Base-by-base conservation (phyloP, 2,888 invertebrate species). In the Conistra vaccinii region DNA sequence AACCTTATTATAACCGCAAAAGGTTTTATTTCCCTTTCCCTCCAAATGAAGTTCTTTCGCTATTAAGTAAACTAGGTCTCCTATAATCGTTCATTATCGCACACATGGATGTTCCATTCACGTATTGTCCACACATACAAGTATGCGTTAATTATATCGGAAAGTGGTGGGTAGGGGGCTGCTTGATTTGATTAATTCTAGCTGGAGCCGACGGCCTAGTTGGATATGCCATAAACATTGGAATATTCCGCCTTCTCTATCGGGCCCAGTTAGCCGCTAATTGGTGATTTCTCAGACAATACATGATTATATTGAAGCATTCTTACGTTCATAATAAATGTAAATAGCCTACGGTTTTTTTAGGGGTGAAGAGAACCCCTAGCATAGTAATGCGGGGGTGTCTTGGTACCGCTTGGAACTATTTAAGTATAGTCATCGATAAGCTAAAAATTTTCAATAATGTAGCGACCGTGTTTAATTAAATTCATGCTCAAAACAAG, bases 161-260 rank as follows among this genome's bases (percentile, higher is more conserved):
- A 96, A 96, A 96, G 96, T 95, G 94, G 95, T 95, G 94, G 95
- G 95, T 94, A 93, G 95, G 96, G 87, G 96, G 96, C 94, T 94
- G 95, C 92, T 95, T 96, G 96, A 96, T 96, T 96, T 96, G 96
- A 96, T 96, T 96, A 96, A 96, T 96, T 96, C 96, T 93, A 95
- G 94, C 94, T 92, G 90, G 94, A 95, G 92, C 90, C 91, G 92
- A 90, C 92, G 93, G 93, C 93, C 94, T 95, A 93, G 95, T 93
- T 94, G 92, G 93, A 92, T 93, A 93, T 93, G 92, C 93, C 92
- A 94, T 93, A 95, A 95, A 94, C 93, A 94, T 92, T 91, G 93
- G 93, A 94, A 94, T 94, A 93, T 95, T 95, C 94, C 94, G 91
- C 91, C 93, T 90, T 82, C 87, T 88, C 89, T 89, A 91, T 93